A percentile compares a stretch with the other conserved stretches of the same genome.
Evolutionary conservation across 2,113 vertebrate genomes (phyloP).

Genomic region (Rhynchomys soricoides): DNA sequence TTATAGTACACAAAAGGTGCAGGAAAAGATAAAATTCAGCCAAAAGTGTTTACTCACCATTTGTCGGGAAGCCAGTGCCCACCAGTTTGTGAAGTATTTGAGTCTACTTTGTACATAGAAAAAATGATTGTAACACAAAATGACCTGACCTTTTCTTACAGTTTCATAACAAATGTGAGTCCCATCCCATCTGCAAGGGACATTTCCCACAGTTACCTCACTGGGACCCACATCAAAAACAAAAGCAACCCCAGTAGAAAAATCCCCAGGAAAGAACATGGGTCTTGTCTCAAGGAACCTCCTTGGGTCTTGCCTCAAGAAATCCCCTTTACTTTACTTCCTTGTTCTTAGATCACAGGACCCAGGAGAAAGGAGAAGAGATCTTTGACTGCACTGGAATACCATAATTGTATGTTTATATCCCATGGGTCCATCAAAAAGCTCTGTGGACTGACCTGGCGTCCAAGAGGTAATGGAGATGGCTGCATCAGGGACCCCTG

Average conservation of each 20-base stretch:
- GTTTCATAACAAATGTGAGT: slow-evolving; percentile 7
- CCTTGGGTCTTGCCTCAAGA: slow-evolving; percentile 38
- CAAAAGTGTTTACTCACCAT: background rate
- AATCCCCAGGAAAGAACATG: slow-evolving; percentile 29
- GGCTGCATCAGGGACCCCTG: background rate
- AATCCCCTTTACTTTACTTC: slow-evolving; percentile 57
- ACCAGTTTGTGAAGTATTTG: background rate
- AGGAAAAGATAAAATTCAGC: slow-evolving; percentile 59
- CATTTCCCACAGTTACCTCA: background rate
- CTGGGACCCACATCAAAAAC: background rate
- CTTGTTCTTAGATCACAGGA: background rate
- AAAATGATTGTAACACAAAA: slow-evolving; percentile 4
- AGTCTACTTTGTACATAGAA: background rate
- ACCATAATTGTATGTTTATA: background rate
- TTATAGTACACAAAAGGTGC: slow-evolving; percentile 40
- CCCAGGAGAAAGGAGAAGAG: slow-evolving; percentile 21
- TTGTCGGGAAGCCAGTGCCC: background rate
- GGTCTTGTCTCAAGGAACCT: slow-evolving; percentile 48
- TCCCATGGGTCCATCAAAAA: slow-evolving; percentile 10
- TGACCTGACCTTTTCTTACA: background rate
- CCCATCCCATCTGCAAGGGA: background rate
- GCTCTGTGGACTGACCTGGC: background rate
- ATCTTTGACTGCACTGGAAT: slow-evolving; percentile 5
- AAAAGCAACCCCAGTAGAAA: slow-evolving; percentile 6
- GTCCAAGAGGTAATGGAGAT: slow-evolving; percentile 30